Evolutionary conservation across 2,113 vertebrate genomes (phyloP).

Genomic region (Antennarius striatus): DNA sequence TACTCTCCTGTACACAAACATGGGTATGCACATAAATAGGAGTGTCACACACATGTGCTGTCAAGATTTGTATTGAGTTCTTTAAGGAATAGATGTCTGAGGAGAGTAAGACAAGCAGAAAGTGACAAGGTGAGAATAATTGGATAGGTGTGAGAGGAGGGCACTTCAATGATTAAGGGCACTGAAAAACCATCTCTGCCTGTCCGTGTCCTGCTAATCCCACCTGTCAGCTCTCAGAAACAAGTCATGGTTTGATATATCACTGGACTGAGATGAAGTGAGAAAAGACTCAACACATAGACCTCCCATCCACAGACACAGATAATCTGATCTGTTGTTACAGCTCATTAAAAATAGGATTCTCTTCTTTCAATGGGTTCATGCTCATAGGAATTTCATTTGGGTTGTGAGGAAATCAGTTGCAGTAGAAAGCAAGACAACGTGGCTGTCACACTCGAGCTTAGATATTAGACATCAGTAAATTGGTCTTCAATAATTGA

Average conservation of each 20-base stretch:
- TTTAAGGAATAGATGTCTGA: slow-evolving; percentile 28
- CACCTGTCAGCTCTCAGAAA: slow-evolving; percentile 53
- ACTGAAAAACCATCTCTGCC: no score
- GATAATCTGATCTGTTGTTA: slow-evolving; percentile 62
- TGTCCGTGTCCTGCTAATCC: slow-evolving; percentile 41
- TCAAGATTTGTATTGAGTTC: slow-evolving; percentile 31
- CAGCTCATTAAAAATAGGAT: slow-evolving; percentile 62
- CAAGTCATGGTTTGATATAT: slow-evolving; percentile 1
- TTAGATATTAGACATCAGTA: no score
- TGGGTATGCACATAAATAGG: background rate
- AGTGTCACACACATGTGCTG: slow-evolving; percentile 1
- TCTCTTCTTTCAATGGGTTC: slow-evolving; percentile 37
- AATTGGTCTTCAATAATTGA: no score
- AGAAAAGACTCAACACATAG: no score
- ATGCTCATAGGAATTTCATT: slow-evolving; percentile 16
- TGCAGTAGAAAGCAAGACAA: no score
- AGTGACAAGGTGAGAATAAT: background rate
- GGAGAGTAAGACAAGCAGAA: slow-evolving; percentile 6
- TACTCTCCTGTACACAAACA: slow-evolving; percentile 1
- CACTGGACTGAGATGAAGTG: no score
- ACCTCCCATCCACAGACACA: no score
- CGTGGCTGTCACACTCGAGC: no score
- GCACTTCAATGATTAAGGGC: slow-evolving; percentile 25
- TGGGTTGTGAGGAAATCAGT: no score
- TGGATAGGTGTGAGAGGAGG: slow-evolving; percentile 11